Percentiles rank a stretch among this genome's conserved stretches.
Evolutionary conservation across 2,888 invertebrate species (phyloP).

Genomic region (Drosophila acutilabella): DNA sequence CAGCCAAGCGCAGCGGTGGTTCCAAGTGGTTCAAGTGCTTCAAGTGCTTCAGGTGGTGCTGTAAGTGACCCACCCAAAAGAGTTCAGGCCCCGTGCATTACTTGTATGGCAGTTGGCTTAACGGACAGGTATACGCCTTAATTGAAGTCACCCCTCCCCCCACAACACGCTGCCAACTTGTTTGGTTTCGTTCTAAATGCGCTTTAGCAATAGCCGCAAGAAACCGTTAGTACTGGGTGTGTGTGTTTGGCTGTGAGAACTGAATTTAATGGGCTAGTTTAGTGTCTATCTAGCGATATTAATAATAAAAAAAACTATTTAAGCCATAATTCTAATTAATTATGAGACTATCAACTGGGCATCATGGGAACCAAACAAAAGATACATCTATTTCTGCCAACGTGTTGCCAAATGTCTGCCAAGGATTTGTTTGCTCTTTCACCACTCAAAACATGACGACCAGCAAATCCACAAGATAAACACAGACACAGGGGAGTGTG

Average conservation of each 20-base stretch:
- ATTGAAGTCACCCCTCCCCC: conserved; percentile 45
- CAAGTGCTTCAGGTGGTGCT: conserved; percentile 32
- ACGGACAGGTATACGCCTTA: conserved; percentile 73
- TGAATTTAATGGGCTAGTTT: conserved; percentile 51
- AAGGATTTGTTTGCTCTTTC: conserved; percentile 57
- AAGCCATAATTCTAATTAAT: conserved; percentile 28
- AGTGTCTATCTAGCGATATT: conserved; percentile 29
- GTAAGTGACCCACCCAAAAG: conserved; percentile 72
- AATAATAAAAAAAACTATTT: conserved; percentile 24
- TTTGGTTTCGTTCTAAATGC: conserved; percentile 63
- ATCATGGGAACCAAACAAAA: conserved; percentile 54
- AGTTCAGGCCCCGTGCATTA: conserved; percentile 70
- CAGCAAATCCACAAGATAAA: conserved; percentile 64
- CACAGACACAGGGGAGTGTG: conserved; percentile 29
- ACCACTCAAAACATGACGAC: conserved; percentile 52
- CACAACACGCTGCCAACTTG: neutral
- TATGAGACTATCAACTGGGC: conserved; percentile 16
- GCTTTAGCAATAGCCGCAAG: conserved; percentile 66
- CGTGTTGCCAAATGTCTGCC: conserved; percentile 57
- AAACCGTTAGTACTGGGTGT: conserved; percentile 69
- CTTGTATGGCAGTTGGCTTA: conserved; percentile 45
- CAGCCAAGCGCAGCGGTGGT: conserved; percentile 61
- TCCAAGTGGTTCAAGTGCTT: conserved; percentile 27
- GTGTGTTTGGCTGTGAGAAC: conserved; percentile 67
- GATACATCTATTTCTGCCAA: conserved; percentile 10